Percentiles rank a stretch among this genome's conserved stretches.
These are phyloP conservation scores for Sinhomidia bicolor DNA, from an alignment of 2,888 invertebrate genomes.

Conservation along the genomic window DNA sequence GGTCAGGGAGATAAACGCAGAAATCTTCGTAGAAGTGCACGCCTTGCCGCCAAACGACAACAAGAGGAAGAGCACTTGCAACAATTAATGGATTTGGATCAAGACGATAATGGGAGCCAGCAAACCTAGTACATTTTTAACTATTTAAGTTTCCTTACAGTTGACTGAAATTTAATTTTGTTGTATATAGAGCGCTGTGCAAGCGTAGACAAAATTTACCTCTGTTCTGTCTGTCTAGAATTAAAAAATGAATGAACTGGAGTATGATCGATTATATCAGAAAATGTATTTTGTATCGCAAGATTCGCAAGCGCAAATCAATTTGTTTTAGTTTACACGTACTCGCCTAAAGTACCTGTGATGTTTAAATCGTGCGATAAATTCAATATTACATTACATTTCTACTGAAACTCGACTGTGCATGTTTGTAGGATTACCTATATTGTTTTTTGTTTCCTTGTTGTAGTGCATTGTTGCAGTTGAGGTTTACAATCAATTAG, in stretches of 20 bases:
- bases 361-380: not conserved
- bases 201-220: no score
- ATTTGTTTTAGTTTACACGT: not conserved
- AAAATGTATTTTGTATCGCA: not conserved
- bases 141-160: slow-evolving; percentile 21
- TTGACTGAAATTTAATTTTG: slow-evolving; percentile 14
- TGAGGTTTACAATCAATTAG: no score
- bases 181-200: no score
- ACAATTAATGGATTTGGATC: slow-evolving; percentile 36
- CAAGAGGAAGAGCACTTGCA: slow-evolving; percentile 34
- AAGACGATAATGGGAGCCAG: not conserved
- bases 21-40: slow-evolving; percentile 71
- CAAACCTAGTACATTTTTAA: slow-evolving; percentile 40
- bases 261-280: no score
- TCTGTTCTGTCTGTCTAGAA: no score
- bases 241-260: no score
- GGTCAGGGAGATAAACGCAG: not conserved
- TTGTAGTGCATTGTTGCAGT: no score
- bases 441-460: no score
- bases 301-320: not conserved
- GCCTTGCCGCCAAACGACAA: slow-evolving; percentile 73
- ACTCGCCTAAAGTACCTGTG: slow-evolving; percentile 6
- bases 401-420: not conserved
- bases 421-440: not conserved
- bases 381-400: not conserved